Evolutionary conservation across 2,888 invertebrate species (phyloP), one percentile per base, ranked within the genome.

Genomic region (Seira ritae): DNA sequence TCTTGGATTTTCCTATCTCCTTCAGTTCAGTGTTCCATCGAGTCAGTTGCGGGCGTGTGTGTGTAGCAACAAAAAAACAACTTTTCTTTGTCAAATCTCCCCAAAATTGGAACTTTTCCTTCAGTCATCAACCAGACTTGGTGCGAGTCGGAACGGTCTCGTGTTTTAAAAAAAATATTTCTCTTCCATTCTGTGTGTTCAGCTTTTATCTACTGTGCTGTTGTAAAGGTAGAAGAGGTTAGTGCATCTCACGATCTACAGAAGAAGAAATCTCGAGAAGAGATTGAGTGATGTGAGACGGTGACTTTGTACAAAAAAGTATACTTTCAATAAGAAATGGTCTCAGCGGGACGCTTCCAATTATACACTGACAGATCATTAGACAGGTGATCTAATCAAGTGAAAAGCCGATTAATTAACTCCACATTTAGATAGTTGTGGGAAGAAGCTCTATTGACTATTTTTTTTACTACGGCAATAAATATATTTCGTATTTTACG

Each of bases 361-460:
- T 76, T 76, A 67, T 42, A 37, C 71, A n/a, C 68, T 76, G 81
- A 76, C 81, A 81, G 81, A 46, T 76, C 81, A 81, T 81, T 81
- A 81, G 81, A 81, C 81, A 81, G 76, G 69, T 81, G 81, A 81
- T 76, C 72, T 66, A 76, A 81, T 81, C 81, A 76, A 81, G 65
- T 76, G 55, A 76, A 76, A 66, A 72, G 67, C 60, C 67, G 66
- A 76, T 76, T 76, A 81, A 81, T 81, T 81, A 76, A 81, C 76
- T 76, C 17, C 23, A 20, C 42, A 60, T 81, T 76, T 60, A 72
- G 22, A 67, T 31, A 19, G 60, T 42, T 12, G 6, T 42, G 6
- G 6, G 12, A 42, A 12, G 46, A 42, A 42, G 12, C 12, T 6
- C n/a, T n/a, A 42, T 42, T 42, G 46, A 42, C 46, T 42, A 12